phyloP scores from a whole-genome alignment of 2,888 invertebrate species.

The Drosophila birchii region DNA sequence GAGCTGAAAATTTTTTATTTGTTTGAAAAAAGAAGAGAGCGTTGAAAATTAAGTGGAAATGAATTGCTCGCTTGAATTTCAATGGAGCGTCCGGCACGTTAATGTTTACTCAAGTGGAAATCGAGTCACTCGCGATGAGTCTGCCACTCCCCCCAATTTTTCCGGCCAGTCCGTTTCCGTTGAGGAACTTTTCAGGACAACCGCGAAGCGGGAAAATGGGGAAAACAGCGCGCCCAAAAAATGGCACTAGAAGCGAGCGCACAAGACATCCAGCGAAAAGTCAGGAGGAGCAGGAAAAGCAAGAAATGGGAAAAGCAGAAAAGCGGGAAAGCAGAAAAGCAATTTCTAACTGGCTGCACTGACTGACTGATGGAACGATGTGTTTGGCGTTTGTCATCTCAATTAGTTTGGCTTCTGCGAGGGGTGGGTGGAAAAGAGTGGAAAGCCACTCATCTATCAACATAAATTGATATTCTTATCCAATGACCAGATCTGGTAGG shows the following conservation, averaged over 20 bases:
- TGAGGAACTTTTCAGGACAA: conserved; percentile 63
- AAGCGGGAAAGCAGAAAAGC: conserved; percentile 29
- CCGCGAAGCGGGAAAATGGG: conserved; percentile 46
- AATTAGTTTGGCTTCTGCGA: conserved; percentile 33
- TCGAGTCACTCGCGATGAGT: conserved; percentile 71
- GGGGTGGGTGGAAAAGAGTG: conserved; percentile 21
- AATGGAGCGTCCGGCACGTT: conserved; percentile 80
- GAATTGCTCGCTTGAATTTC: conserved; percentile 82
- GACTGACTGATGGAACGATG: conserved; percentile 50
- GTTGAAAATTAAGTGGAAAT: conserved; percentile 82
- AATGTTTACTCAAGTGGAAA: conserved; percentile 81
- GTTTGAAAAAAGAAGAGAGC: conserved; percentile 43
- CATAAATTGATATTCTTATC: conserved; percentile 41
- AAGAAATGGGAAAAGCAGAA: conserved; percentile 17
- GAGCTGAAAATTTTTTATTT: conserved; percentile 9
- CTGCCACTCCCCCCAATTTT: conserved; percentile 25
- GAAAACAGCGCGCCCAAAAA: conserved; percentile 21
- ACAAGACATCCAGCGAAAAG: conserved; percentile 29
- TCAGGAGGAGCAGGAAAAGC: conserved; percentile 19
- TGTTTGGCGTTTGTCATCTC: conserved; percentile 48
- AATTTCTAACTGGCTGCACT: conserved; percentile 46
- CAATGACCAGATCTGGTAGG: conserved; percentile 16
- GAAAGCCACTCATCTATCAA: conserved; percentile 33
- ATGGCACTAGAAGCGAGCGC: conserved; percentile 18
- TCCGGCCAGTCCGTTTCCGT: conserved; percentile 63